A percentile compares a stretch with the other conserved stretches of the same genome.
These are phyloP conservation scores for Oreocharis arfaki DNA, from an alignment of 2,113 vertebrate species.

Conservation along the genomic window DNA sequence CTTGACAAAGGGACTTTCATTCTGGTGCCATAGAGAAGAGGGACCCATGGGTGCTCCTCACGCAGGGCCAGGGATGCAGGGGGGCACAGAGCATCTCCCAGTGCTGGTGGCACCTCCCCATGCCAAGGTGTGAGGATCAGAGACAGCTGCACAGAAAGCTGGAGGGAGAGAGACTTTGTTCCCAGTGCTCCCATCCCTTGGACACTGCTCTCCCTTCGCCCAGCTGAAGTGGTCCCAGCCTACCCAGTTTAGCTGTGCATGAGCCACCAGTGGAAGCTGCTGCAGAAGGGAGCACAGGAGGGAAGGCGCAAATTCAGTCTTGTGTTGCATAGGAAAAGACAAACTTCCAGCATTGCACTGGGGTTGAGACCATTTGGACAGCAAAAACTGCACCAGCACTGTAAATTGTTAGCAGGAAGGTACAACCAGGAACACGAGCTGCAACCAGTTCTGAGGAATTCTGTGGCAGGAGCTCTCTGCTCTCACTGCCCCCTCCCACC, in stretches of 20 bases:
- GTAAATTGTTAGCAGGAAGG: conserved; percentile 38
- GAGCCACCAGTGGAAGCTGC: background rate
- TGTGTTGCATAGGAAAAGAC: background rate
- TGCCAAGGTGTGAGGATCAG: fast-evolving
- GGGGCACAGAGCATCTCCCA: fast-evolving
- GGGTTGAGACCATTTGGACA: conserved; percentile 10
- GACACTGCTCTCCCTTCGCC: background rate
- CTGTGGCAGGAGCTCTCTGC: conserved; percentile 12
- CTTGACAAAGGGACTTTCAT: background rate
- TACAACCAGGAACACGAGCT: conserved; percentile 9
- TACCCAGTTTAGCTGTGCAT: background rate
- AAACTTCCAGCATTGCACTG: background rate
- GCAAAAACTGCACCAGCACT: conserved; percentile 11
- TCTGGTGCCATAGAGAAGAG: background rate
- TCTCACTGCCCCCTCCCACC: conserved; percentile 15
- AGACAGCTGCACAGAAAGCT: background rate
- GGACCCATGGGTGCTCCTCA: background rate
- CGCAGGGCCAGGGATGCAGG: fast-evolving
- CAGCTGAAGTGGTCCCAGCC: background rate
- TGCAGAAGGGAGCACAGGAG: background rate
- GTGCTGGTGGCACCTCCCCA: background rate
- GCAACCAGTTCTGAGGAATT: conserved; percentile 37
- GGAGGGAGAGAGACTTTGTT: background rate
- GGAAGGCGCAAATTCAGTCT: background rate
- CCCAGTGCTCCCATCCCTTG: background rate